Percentiles rank a stretch among this genome's conserved stretches.
Conservation (phyloP, 2,888 invertebrate species). For the Andrena flavipes region DNA sequence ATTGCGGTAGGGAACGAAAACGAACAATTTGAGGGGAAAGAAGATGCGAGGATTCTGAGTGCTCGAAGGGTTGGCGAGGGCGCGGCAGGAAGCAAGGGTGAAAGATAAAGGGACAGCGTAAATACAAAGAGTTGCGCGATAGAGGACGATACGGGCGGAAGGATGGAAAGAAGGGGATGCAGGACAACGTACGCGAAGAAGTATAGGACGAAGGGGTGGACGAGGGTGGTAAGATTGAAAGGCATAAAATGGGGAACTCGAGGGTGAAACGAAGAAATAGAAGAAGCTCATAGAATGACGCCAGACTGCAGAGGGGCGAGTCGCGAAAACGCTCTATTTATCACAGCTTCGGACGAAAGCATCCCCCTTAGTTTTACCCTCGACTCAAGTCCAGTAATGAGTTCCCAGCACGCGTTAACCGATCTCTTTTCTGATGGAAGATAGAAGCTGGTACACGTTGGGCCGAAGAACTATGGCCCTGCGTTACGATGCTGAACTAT, state of each 20-base stretch:
- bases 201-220: conserved; percentile 5
- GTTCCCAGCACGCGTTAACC: conserved; percentile 59
- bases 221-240: conserved; percentile 10
- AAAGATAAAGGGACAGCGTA: conserved; percentile 4
- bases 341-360: conserved; percentile 52
- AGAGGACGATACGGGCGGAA: conserved; percentile 13
- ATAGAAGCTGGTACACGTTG: background rate
- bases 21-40: conserved; percentile 5
- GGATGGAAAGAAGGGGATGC: conserved; percentile 12
- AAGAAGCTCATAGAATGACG: conserved; percentile 20
- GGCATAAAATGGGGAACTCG: background rate
- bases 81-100: background rate
- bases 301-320: background rate
- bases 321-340: conserved; percentile 52
- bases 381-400: conserved; percentile 67
- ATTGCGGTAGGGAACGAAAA: background rate
- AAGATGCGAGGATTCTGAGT: background rate
- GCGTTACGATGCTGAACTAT: too few relatives aligned
- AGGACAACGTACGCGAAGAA: conserved; percentile 25
- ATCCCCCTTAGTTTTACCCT: conserved; percentile 23
- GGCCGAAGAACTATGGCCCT: background rate
- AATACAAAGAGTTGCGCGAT: conserved; percentile 23
- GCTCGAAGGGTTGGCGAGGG: background rate
- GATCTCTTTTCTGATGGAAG: conserved; percentile 19
- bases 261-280: conserved; percentile 28